These are phyloP conservation scores for Phrynocephalus vlangalii DNA, from an alignment of 2,797 vertebrate species.

Conservation along the genomic window DNA sequence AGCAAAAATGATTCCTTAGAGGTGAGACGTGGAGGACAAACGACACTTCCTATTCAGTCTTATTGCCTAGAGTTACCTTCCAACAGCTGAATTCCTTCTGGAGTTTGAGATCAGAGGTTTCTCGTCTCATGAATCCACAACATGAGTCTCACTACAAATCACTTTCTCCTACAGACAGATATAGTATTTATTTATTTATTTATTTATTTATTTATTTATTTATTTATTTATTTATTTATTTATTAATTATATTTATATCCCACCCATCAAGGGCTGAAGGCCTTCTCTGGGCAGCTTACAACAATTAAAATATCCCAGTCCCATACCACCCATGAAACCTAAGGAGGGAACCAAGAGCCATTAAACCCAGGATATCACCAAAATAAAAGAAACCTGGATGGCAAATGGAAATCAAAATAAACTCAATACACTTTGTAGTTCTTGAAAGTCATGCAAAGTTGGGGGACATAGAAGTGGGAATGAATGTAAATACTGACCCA, in stretches of 20 bases:
- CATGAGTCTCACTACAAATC: not conserved
- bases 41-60: not conserved
- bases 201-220: no score
- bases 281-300: no score
- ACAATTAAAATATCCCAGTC: no score
- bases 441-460: not conserved
- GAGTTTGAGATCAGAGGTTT: not conserved
- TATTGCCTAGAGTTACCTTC: not conserved
- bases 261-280: no score
- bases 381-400: no score
- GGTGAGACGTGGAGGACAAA: slow-evolving; percentile 76
- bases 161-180: not conserved
- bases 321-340: no score
- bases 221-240: no score
- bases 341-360: no score
- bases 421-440: not conserved
- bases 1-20: slow-evolving; percentile 86
- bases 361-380: no score
- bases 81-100: not conserved
- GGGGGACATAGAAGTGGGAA: not conserved
- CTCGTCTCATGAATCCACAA: not conserved
- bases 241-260: no score
- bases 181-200: no score
- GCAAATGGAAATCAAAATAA: no score
- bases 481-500: not conserved